Conservation (phyloP, 2,888 invertebrate species). For the Caenorhabditis auriculariae region DNA sequence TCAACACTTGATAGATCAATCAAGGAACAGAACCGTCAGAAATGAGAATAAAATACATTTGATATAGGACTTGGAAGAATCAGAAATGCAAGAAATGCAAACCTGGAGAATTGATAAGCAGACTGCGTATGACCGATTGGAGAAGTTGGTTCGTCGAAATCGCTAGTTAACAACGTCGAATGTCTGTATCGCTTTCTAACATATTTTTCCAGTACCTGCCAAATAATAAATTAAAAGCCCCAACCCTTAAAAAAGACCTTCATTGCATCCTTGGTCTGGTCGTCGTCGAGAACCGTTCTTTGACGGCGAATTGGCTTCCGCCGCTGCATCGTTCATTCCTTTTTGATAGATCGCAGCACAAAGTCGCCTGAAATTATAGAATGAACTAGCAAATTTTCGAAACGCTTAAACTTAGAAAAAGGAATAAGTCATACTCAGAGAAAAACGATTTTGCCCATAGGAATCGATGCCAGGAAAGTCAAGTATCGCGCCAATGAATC, state of each 20-base stretch:
- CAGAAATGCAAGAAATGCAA: background rate
- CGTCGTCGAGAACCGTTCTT: constrained; percentile 29
- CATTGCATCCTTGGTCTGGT: constrained; percentile 39
- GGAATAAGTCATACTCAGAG: no score
- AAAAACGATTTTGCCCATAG: no score
- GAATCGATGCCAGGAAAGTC: no score
- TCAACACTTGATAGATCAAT: no score
- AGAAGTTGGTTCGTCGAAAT: constrained; percentile 7
- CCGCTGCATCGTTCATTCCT: constrained; percentile 26
- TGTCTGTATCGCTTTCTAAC: constrained; percentile 20
- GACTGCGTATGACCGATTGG: constrained; percentile 28
- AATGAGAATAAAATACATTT: no score
- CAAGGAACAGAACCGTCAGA: no score
- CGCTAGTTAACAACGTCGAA: constrained; percentile 9
- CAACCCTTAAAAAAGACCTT: constrained; percentile 30
- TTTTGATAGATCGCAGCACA: background rate
- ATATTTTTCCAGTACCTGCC: constrained; percentile 33
- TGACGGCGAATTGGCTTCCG: constrained; percentile 38
- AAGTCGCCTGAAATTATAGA: no score
- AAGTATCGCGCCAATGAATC: no score
- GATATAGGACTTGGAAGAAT: background rate
- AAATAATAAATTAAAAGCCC: background rate
- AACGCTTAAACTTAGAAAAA: no score
- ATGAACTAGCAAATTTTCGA: no score
- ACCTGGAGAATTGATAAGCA: constrained; percentile 23